Percentiles rank a stretch among this genome's conserved stretches.
Conservation (phyloP, 2,113 vertebrate species). For the Ameiurus melas region DNA sequence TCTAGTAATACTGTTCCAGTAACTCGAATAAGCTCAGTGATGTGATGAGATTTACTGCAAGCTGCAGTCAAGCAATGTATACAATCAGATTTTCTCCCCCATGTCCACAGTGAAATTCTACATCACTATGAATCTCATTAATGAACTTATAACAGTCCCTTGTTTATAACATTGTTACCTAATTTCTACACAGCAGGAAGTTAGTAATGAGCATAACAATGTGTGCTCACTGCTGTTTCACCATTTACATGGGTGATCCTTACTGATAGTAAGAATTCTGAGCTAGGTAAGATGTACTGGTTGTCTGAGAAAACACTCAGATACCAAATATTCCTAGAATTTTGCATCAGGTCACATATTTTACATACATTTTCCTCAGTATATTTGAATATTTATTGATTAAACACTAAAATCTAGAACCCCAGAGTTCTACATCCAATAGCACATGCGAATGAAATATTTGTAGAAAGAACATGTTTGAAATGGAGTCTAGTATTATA, state of each 20-base stretch:
- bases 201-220: constrained; percentile 9
- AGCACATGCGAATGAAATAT: neutral
- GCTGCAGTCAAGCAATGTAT: neutral
- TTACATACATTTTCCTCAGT: neutral
- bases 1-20: neutral
- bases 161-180: constrained; percentile 23
- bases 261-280: neutral
- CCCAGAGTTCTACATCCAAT: neutral
- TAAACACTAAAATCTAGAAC: neutral
- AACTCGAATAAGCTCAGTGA: neutral
- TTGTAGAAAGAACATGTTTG: neutral
- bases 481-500: neutral
- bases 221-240: constrained; percentile 5
- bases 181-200: neutral
- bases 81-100: neutral
- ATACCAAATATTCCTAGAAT: neutral
- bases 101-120: constrained; percentile 8
- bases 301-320: constrained; percentile 2
- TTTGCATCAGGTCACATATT: neutral
- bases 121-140: constrained; percentile 26
- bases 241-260: constrained; percentile 5
- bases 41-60: constrained; percentile 19
- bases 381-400: constrained; percentile 2
- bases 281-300: neutral
- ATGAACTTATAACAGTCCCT: constrained; percentile 22